These are phyloP conservation scores for Stomatorhinus walkeri DNA, from an alignment of 2,797 vertebrate species.

Conservation along the genomic window DNA sequence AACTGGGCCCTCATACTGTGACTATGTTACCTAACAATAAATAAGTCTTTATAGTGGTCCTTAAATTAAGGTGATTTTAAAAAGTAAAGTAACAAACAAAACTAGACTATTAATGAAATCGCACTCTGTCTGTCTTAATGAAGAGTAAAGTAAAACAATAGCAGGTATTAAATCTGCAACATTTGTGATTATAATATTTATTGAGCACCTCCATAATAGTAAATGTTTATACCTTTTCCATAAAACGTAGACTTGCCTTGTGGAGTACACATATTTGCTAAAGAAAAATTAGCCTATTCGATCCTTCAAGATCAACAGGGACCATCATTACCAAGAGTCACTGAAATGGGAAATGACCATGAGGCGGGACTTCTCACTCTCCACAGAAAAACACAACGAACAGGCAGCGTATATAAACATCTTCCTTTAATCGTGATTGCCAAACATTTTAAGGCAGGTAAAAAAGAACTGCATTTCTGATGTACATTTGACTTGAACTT, in stretches of 20 bases:
- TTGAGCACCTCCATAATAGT: not conserved
- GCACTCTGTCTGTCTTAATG: not conserved
- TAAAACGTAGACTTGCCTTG: not conserved
- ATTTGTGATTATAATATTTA: not conserved
- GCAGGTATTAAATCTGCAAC: not conserved
- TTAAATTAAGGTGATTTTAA: not conserved
- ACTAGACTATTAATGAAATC: not conserved
- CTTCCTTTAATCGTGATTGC: slow-evolving; percentile 92
- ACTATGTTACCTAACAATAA: not conserved
- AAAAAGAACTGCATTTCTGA: slow-evolving; percentile 83
- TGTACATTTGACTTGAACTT: slow-evolving; percentile 79
- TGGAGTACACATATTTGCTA: not conserved
- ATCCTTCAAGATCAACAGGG: not conserved
- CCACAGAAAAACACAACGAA: slow-evolving; percentile 15
- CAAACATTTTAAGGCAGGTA: slow-evolving; percentile 99
- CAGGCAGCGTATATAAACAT: slow-evolving; percentile 59
- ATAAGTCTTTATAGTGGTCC: not conserved
- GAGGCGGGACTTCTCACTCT: not conserved
- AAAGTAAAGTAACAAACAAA: not conserved
- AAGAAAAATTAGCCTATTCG: not conserved
- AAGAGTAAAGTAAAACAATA: not conserved
- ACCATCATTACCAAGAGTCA: not conserved
- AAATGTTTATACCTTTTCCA: not conserved
- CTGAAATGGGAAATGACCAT: not conserved
- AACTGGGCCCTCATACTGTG: not conserved